phyloP scores from a whole-genome alignment of 1,140 invertebrate genomes.

The Acromyrmex charruanus region DNA sequence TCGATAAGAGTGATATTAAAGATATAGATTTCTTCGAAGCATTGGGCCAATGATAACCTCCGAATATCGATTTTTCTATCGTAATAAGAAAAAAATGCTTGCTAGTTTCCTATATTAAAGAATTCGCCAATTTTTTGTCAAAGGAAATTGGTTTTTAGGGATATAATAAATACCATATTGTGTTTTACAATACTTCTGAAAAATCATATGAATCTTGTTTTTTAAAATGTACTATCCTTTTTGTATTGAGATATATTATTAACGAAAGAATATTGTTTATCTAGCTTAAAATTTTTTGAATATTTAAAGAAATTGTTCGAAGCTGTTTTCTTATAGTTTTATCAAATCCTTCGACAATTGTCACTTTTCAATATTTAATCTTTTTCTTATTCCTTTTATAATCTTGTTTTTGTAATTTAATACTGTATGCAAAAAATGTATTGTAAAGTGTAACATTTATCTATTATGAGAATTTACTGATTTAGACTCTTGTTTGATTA shows the following conservation, averaged over 20 bases:
- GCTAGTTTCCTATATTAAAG: not conserved
- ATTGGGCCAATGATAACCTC: not conserved
- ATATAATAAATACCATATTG: not conserved
- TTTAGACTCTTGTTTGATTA: not conserved
- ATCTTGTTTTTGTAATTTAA: conserved; percentile 2
- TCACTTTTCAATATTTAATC: not conserved
- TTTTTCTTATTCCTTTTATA: not conserved
- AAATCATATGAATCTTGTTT: not conserved
- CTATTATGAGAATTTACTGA: not conserved
- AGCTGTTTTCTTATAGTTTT: conserved; percentile 30
- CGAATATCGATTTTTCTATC: conserved; percentile 27
- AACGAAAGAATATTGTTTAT: conserved; percentile 13
- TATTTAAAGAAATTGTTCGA: not conserved
- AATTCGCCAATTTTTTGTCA: not conserved
- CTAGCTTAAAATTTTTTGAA: not conserved
- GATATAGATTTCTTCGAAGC: not conserved
- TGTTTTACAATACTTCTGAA: not conserved
- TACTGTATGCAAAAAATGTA: not conserved
- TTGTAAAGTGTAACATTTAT: not conserved
- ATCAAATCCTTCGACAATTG: conserved; percentile 9
- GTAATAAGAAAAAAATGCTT: conserved; percentile 23
- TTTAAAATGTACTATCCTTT: not conserved
- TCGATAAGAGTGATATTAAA: conserved; percentile 46
- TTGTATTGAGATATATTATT: conserved; percentile 9
- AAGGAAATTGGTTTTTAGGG: not conserved